Percentiles rank a stretch among this genome's conserved stretches.
phyloP scores from a whole-genome alignment of 2,888 invertebrate genomes.

The Elaeidobius kamerunicus region DNA sequence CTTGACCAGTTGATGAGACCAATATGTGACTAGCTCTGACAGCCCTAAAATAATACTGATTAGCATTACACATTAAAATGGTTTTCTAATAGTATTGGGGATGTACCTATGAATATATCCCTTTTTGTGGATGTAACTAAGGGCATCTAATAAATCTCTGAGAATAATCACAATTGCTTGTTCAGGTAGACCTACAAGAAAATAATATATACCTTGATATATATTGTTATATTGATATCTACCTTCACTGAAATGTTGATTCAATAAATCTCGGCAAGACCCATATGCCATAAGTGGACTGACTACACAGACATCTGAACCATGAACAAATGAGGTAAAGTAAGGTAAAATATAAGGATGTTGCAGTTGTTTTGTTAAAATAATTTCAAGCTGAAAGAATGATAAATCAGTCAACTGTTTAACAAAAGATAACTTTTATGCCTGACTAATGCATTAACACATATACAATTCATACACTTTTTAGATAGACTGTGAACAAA shows the following conservation, averaged over 20 bases:
- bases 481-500: too few species aligned
- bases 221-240: too few species aligned
- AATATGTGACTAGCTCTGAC: slow-evolving; percentile 82
- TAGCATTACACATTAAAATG: not conserved
- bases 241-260: slow-evolving; percentile 66
- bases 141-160: slow-evolving; percentile 71
- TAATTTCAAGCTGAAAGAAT: slow-evolving; percentile 77
- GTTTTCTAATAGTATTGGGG: not conserved
- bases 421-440: too few species aligned
- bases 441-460: too few species aligned
- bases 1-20: slow-evolving; percentile 67
- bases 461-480: too few species aligned
- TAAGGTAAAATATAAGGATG: slow-evolving; percentile 78
- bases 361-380: slow-evolving; percentile 70
- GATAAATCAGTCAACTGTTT: slow-evolving; percentile 9
- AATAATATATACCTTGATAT: too few species aligned
- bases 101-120: slow-evolving; percentile 78
- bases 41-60: slow-evolving; percentile 56
- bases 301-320: slow-evolving; percentile 74
- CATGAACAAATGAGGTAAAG: slow-evolving; percentile 71
- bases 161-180: slow-evolving; percentile 75
- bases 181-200: slow-evolving; percentile 69
- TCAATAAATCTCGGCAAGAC: slow-evolving; percentile 76
- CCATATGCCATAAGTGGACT: slow-evolving; percentile 83
- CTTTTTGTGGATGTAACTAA: slow-evolving; percentile 81